phyloP scores from a whole-genome alignment of 2,888 invertebrate species.

The Eretmocerus hayati region DNA sequence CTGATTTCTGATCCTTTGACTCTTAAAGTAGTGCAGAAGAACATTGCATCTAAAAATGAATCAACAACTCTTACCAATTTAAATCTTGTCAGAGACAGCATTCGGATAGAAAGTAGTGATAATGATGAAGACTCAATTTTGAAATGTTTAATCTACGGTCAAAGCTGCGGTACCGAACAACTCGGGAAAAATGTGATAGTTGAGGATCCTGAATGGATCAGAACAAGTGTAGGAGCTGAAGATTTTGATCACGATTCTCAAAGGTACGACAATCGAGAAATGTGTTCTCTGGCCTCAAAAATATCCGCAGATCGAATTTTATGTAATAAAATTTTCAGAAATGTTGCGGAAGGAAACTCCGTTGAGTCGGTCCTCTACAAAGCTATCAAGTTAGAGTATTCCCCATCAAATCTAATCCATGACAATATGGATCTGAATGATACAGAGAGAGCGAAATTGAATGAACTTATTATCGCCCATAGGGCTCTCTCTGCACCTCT shows the following conservation, averaged over 20 bases:
- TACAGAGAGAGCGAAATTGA: slow-evolving; percentile 76
- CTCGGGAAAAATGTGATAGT: slow-evolving; percentile 22
- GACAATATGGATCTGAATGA: slow-evolving; percentile 65
- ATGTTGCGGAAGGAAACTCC: too few relatives aligned
- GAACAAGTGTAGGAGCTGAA: slow-evolving; percentile 50
- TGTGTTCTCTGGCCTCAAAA: too few relatives aligned
- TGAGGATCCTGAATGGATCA: slow-evolving; percentile 23
- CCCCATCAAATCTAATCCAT: slow-evolving; percentile 58
- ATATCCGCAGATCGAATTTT: too few relatives aligned
- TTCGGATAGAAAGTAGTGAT: slow-evolving; percentile 21
- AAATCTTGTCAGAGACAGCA: slow-evolving; percentile 15
- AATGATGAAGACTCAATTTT: slow-evolving; percentile 37
- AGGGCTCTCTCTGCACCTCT: slow-evolving; percentile 78
- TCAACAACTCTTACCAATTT: too few relatives aligned
- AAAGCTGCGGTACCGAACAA: slow-evolving; percentile 33
- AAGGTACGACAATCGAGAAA: too few relatives aligned
- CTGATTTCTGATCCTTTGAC: slow-evolving; percentile 37
- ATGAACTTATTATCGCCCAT: slow-evolving; percentile 78
- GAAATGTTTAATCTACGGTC: slow-evolving; percentile 39
- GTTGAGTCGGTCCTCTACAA: slow-evolving; percentile 80
- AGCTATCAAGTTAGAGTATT: slow-evolving; percentile 79
- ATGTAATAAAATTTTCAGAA: too few relatives aligned
- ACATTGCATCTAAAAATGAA: slow-evolving; percentile 10
- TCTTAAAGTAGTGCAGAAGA: slow-evolving; percentile 30
- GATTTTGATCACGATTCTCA: slow-evolving; percentile 62